Evolutionary conservation across 2,113 vertebrate species (phyloP).

Genomic region (Rhinoderma darwinii): DNA sequence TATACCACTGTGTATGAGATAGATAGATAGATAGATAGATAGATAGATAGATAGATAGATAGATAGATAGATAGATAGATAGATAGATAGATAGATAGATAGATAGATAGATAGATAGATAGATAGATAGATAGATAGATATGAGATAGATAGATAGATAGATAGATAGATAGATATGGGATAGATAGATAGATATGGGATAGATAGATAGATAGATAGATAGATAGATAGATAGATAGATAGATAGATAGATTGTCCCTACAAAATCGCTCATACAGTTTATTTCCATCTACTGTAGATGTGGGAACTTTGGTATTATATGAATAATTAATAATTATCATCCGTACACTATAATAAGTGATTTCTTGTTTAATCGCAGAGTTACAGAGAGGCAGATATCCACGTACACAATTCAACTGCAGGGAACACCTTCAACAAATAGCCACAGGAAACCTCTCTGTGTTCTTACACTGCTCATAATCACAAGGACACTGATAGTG

Average conservation of each 20-base stretch:
- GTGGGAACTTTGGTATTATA: background rate
- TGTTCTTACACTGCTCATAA: background rate
- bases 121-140: no score
- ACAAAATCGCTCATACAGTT: no score
- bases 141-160: no score
- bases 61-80: background rate
- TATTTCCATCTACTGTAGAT: no score
- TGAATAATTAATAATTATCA: background rate
- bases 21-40: background rate
- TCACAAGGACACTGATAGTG: conserved; percentile 29
- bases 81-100: background rate
- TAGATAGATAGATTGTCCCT: no score
- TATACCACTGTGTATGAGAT: no score
- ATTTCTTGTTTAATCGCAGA: background rate
- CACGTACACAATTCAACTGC: background rate
- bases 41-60: background rate
- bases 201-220: no score
- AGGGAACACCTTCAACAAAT: conserved; percentile 18
- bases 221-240: no score
- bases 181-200: no score
- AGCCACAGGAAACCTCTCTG: conserved; percentile 3
- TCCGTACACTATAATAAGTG: no score
- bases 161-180: no score
- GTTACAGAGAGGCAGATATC: background rate
- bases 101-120: no score